Evolutionary conservation across 1,140 invertebrate genomes (phyloP).

Genomic region (Trialeurodes vaporariorum): DNA sequence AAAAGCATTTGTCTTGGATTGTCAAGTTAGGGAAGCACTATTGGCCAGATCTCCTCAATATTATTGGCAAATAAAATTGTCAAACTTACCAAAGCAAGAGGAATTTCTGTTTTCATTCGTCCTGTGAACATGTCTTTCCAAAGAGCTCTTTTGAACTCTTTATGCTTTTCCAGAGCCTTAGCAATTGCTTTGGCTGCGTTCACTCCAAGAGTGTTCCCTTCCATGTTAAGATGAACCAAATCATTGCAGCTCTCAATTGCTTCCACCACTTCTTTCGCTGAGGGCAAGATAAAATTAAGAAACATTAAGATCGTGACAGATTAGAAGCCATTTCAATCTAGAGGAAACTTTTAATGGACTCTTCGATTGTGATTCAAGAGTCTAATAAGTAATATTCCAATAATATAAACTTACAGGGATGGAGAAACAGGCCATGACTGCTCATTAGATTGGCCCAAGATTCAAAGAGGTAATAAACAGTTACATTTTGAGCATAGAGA

Average conservation of each 20-base stretch:
- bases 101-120: constrained; percentile 89
- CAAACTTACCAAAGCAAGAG: constrained; percentile 63
- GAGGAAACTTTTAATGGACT: no score
- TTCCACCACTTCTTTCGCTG: constrained; percentile 49
- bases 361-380: no score
- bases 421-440: no score
- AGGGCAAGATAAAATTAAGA: constrained; percentile 27
- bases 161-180: constrained; percentile 60
- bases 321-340: constrained; percentile 14
- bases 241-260: constrained; percentile 47
- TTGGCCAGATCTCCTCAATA: no score
- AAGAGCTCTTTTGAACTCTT: constrained; percentile 63
- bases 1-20: no score
- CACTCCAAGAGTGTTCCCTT: constrained; percentile 88
- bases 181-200: constrained; percentile 75
- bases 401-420: no score
- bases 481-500: no score
- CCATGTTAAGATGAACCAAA: constrained; percentile 64
- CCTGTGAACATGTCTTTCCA: constrained; percentile 98
- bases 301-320: constrained; percentile 10
- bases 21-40: no score
- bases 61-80: no score
- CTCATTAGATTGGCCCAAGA: no score
- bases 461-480: no score
- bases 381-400: no score